A percentile compares a stretch with the other conserved stretches of the same genome.
phyloP scores from a whole-genome alignment of 2,797 vertebrate genomes.

The Glyptemys insculpta region DNA sequence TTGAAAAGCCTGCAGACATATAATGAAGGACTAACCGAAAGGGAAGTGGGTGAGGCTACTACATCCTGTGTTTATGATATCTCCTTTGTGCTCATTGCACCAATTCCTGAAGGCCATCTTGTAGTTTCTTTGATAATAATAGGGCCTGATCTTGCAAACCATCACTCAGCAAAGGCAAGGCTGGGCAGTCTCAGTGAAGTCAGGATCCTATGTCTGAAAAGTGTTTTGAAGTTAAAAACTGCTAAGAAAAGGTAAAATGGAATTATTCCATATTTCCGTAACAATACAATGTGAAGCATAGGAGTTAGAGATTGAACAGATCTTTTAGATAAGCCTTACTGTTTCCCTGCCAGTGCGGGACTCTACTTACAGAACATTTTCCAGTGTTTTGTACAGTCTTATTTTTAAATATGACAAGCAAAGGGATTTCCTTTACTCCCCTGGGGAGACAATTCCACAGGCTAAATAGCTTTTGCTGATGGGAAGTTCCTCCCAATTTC shows the following conservation, averaged over 20 bases:
- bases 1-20: background rate
- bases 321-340: background rate
- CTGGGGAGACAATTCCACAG: too few relatives aligned
- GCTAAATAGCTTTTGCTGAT: background rate
- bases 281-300: background rate
- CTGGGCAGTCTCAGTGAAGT: background rate
- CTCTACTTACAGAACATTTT: background rate
- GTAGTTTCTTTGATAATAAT: background rate
- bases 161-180: background rate
- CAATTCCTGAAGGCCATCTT: background rate
- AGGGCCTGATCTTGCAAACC: background rate
- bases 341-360: background rate
- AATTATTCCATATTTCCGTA: background rate
- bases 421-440: background rate
- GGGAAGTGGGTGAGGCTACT: conserved; percentile 74
- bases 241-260: background rate
- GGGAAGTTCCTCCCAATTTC: background rate
- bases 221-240: background rate
- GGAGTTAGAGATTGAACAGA: background rate
- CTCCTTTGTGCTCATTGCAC: background rate
- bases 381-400: background rate
- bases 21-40: conserved; percentile 16
- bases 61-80: conserved; percentile 54
- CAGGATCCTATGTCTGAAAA: background rate
- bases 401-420: background rate